A percentile compares a stretch with the other conserved stretches of the same genome.
Evolutionary conservation across 2,888 invertebrate species (phyloP).

Genomic region (Lasius fuliginosus): DNA sequence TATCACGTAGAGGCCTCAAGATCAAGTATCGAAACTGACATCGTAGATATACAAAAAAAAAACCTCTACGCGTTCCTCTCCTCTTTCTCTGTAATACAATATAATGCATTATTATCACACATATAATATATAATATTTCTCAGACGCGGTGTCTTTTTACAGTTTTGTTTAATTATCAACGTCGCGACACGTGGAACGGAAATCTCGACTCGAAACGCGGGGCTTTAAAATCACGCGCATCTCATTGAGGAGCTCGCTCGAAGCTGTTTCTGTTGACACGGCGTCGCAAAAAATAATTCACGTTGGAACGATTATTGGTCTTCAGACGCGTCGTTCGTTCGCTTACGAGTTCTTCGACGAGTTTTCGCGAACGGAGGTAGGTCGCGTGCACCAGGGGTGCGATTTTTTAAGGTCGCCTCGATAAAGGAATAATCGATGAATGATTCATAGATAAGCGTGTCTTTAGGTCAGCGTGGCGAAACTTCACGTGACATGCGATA

Average conservation of each 20-base stretch:
- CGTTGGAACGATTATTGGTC: background rate
- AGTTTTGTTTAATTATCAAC: conserved; percentile 30
- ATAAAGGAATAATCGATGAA: conserved; percentile 10
- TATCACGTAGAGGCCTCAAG: background rate
- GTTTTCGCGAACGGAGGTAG: background rate
- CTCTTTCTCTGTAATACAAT: background rate
- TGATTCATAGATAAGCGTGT: conserved; percentile 28
- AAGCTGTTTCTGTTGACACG: conserved; percentile 25
- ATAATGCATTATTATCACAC: background rate
- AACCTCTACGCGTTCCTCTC: background rate
- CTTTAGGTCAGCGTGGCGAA: conserved; percentile 18
- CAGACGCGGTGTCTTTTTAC: background rate
- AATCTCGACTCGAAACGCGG: conserved; percentile 28
- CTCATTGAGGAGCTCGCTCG: conserved; percentile 36
- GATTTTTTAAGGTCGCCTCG: conserved; percentile 17
- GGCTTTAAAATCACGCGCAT: background rate
- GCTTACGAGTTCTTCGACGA: background rate
- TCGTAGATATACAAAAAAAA: background rate
- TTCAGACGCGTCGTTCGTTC: background rate
- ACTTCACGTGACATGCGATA: background rate
- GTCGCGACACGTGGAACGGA: background rate
- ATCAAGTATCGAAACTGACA: background rate
- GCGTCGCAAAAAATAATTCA: conserved; percentile 42
- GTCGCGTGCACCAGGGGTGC: background rate
- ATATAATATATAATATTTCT: background rate